Evolutionary conservation across 2,113 vertebrate genomes (phyloP).

Genomic region (Notarius lentiginosus): DNA sequence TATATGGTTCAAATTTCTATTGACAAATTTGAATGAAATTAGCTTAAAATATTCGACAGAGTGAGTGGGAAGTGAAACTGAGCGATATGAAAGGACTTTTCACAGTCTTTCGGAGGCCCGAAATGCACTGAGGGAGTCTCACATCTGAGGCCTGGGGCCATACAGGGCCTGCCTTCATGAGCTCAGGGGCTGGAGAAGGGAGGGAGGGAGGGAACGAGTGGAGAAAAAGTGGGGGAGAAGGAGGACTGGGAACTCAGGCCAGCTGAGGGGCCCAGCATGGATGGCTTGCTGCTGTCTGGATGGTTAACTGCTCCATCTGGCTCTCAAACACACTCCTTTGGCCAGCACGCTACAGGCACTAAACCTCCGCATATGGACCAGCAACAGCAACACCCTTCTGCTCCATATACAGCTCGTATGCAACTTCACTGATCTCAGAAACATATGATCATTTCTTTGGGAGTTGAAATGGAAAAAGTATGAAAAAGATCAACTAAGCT

Average conservation of each 20-base stretch:
- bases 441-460: constrained; percentile 29
- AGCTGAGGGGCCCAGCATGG: constrained; percentile 55
- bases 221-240: constrained; percentile 27
- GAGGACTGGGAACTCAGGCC: constrained; percentile 42
- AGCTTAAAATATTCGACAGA: constrained; percentile 52
- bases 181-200: constrained; percentile 35
- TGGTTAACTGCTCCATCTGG: constrained; percentile 52
- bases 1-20: constrained; percentile 55
- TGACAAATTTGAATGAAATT: constrained; percentile 56
- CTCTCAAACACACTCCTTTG: constrained; percentile 48
- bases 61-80: constrained; percentile 30
- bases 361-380: constrained; percentile 43
- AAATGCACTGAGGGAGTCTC: constrained; percentile 53
- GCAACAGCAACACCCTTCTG: constrained; percentile 51
- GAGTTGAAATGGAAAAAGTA: constrained; percentile 45
- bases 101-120: constrained; percentile 43
- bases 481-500: constrained; percentile 15
- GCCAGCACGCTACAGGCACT: constrained; percentile 45
- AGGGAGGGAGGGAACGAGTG: constrained; percentile 21
- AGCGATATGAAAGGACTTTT: constrained; percentile 56
- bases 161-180: constrained; percentile 56
- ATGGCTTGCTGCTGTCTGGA: constrained; percentile 53
- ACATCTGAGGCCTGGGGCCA: constrained; percentile 55
- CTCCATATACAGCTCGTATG: constrained; percentile 39
- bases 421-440: constrained; percentile 33